A percentile compares a stretch with the other conserved stretches of the same genome.
Conservation (phyloP, 2,113 vertebrate species). For the Gorsachius goisagi region DNA sequence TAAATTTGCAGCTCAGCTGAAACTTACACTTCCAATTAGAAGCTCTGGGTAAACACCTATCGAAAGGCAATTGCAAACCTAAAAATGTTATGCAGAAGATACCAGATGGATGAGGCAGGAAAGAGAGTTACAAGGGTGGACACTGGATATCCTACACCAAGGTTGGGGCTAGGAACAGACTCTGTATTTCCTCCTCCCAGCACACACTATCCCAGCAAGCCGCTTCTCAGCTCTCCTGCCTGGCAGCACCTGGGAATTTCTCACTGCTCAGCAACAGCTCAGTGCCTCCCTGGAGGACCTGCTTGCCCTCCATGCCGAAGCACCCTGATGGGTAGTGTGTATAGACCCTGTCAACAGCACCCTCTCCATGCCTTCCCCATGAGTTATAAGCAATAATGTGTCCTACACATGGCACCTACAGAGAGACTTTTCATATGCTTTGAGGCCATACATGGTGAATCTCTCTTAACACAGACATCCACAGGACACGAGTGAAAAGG, state of each 20-base stretch:
- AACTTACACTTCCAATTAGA: neutral
- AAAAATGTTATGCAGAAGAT: neutral
- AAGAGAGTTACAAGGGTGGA: neutral
- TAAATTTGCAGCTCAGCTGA: neutral
- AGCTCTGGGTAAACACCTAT: neutral
- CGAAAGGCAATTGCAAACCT: neutral
- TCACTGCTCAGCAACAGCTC: neutral
- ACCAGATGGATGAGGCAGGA: neutral
- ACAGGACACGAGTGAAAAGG: neutral
- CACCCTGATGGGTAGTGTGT: neutral
- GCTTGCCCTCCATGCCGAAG: neutral
- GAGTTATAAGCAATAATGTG: neutral
- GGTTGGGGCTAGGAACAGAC: neutral
- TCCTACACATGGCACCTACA: accelerated
- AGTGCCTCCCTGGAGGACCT: neutral
- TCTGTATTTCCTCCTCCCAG: neutral
- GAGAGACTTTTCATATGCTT: neutral
- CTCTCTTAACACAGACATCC: neutral
- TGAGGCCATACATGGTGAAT: accelerated
- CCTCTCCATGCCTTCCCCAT: neutral
- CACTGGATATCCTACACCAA: neutral
- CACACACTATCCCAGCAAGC: neutral
- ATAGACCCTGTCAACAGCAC: neutral
- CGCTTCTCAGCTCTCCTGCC: neutral
- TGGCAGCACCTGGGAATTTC: neutral